Evolutionary conservation across 2,797 vertebrate genomes (phyloP).

Genomic region (Peromyscus attwateri): DNA sequence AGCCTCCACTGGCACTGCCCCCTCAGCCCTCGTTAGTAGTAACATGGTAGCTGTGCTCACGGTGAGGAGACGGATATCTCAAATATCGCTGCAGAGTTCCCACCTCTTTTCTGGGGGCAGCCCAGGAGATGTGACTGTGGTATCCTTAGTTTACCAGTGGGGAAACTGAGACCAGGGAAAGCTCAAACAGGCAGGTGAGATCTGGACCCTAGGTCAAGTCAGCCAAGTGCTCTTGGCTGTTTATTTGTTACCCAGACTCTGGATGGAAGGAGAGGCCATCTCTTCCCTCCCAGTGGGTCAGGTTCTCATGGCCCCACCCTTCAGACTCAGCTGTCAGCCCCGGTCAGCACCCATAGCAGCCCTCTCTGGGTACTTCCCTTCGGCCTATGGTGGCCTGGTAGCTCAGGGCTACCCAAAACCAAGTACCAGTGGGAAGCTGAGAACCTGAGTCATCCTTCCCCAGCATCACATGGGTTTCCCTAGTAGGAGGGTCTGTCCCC

Average conservation of each 20-base stretch:
- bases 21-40: background rate
- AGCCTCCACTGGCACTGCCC: accelerated
- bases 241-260: accelerated
- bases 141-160: background rate
- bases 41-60: too few species aligned
- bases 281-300: background rate
- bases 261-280: background rate
- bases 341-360: background rate
- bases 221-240: too few species aligned
- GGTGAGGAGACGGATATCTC: background rate
- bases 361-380: background rate
- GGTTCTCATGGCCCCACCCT: background rate
- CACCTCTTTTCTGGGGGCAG: background rate
- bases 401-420: background rate
- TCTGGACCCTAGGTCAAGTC: background rate
- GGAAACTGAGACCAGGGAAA: background rate
- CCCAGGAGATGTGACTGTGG: background rate
- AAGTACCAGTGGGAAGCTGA: background rate
- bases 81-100: background rate
- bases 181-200: background rate
- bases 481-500: background rate
- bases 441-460: background rate
- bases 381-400: background rate
- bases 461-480: accelerated
- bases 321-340: background rate